phyloP scores from a whole-genome alignment of 2,888 invertebrate genomes.

The Camptogramma bilineatum region DNA sequence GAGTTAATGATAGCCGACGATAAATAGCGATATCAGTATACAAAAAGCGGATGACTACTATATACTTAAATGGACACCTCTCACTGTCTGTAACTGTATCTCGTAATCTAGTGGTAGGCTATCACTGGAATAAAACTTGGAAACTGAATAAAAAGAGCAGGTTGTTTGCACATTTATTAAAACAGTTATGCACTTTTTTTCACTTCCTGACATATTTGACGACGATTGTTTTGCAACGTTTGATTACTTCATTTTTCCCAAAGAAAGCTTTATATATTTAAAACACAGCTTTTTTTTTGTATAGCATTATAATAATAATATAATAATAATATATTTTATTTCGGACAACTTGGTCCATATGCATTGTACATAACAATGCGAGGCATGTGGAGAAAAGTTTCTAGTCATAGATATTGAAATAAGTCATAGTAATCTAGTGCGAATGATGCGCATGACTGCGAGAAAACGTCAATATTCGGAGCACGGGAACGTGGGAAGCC shows the following conservation, averaged over 20 bases:
- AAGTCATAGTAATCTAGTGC: constrained; percentile 42
- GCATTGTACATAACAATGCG: not conserved
- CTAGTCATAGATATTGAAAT: constrained; percentile 37
- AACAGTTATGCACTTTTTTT: constrained; percentile 35
- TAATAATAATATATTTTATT: no score
- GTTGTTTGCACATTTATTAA: constrained; percentile 51
- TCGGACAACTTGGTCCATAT: no score
- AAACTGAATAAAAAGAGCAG: constrained; percentile 54
- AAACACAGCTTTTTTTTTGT: not conserved
- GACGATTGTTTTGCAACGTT: constrained; percentile 8
- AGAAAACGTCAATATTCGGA: constrained; percentile 64
- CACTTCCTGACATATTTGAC: not conserved
- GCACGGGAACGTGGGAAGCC: constrained; percentile 77
- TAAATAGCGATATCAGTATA: constrained; percentile 58
- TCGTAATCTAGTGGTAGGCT: constrained; percentile 53
- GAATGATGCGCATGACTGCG: constrained; percentile 36
- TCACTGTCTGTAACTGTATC: constrained; percentile 64
- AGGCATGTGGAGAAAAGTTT: constrained; percentile 31
- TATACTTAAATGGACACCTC: constrained; percentile 67
- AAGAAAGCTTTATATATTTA: not conserved
- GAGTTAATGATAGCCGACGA: constrained; percentile 62
- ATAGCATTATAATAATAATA: not conserved
- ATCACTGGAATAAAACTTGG: constrained; percentile 50
- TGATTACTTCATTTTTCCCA: not conserved
- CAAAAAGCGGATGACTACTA: constrained; percentile 62